Base-by-base conservation (phyloP, 2,888 invertebrate species). In the Leucophenga montana region DNA sequence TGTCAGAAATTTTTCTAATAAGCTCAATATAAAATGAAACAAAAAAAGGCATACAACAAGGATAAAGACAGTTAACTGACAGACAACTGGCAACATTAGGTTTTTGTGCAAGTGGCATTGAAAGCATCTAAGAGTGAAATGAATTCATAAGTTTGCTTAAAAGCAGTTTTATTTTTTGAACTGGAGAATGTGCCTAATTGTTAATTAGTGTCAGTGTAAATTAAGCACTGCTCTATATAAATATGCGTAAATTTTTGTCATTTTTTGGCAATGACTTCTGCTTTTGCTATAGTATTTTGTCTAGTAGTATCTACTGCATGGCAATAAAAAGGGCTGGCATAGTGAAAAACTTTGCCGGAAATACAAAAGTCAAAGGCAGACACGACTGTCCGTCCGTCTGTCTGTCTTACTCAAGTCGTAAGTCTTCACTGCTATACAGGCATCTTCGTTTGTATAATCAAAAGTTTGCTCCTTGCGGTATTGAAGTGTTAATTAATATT, bases 401-500 rank as follows among this genome's bases (percentile, higher is more conserved):
- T 39, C 9, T 39, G 39, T 39, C 71, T 81, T 16, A 6, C 14
- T 16, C 4, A 53, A 4, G 20, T 16, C 16, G 53, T 20, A 53
- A 53, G 64, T 70, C 72, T 71, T 71, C 72, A 76, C 73, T 77
- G 78, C 77, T 76, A 77, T 33, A 33, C n/a, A 33, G 33, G 9
- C 39, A 20, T 22, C 14, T 56, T 56, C 18, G 27, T 31, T 57
- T 56, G 56, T 44, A 5, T 11, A 9, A 13, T 2, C n/a, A 62
- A 48, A 48, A 48, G 73, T 59, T 66, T 74, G 68, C 77, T 77
- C 81, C 76, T 76, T 80, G 83, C 81, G 85, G 85, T 85, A 85
- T 85, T 83, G 84, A 85, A 85, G 85, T 85, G 86, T 85, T 85
- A 85, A 85, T 85, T 85, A 85, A 85, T 85, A 85, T 85, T 86